Evolutionary conservation across 2,888 invertebrate species (phyloP).

Genomic region (Leptogaster cylindrica): DNA sequence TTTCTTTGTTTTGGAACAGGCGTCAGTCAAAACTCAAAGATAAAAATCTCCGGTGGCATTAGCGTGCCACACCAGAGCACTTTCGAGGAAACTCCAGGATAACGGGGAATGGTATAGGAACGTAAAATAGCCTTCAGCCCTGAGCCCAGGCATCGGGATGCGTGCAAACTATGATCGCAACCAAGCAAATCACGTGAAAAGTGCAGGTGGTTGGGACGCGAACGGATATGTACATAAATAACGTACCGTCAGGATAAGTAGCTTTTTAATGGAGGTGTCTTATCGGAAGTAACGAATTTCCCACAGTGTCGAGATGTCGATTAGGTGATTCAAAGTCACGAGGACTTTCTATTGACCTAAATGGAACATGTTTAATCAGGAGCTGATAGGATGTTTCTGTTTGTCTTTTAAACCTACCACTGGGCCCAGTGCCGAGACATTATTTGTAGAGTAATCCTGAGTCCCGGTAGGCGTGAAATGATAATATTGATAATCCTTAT

Average conservation of each 20-base stretch:
- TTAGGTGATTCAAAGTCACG: neutral
- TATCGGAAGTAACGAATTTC: slow-evolving; percentile 32
- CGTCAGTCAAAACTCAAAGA: slow-evolving; percentile 41
- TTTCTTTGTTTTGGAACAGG: slow-evolving; percentile 29
- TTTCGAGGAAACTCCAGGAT: slow-evolving; percentile 7
- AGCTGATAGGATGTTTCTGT: slow-evolving; percentile 13
- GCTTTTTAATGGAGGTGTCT: slow-evolving; percentile 28
- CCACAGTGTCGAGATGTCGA: slow-evolving; percentile 15
- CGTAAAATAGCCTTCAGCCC: slow-evolving; percentile 17
- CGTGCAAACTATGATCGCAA: slow-evolving; percentile 26
- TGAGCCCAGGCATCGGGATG: slow-evolving; percentile 9
- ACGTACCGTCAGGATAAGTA: neutral
- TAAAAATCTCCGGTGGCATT: slow-evolving; percentile 30
- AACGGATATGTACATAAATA: slow-evolving; percentile 34
- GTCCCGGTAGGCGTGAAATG: slow-evolving; percentile 16
- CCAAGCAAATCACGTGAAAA: neutral
- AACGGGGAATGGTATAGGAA: neutral
- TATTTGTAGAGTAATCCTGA: slow-evolving; percentile 2
- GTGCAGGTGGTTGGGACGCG: neutral
- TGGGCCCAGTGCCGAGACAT: neutral
- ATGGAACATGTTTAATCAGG: slow-evolving; percentile 15
- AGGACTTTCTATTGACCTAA: slow-evolving; percentile 8
- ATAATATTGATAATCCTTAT: slow-evolving; percentile 18
- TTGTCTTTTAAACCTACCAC: neutral
- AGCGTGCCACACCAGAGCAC: slow-evolving; percentile 16